Conservation (phyloP, 2,113 vertebrate genomes). For the Nematolebias whitei region DNA sequence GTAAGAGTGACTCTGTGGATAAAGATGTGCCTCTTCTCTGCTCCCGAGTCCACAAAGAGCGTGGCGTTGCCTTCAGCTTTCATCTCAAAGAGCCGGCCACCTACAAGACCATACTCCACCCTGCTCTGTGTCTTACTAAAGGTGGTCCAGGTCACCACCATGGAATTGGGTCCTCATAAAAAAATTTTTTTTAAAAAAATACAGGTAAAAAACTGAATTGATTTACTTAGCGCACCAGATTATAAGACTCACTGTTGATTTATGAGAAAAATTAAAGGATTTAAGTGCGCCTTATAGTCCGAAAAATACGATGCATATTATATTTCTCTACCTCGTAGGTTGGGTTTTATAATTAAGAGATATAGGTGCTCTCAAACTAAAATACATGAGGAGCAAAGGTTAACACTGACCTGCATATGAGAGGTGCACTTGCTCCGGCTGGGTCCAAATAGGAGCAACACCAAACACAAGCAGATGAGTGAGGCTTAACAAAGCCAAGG, state of each 20-base stretch:
- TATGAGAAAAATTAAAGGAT: too few species aligned
- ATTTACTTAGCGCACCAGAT: too few species aligned
- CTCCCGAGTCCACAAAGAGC: constrained; percentile 83
- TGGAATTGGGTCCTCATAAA: constrained; percentile 78
- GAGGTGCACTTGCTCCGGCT: constrained; percentile 82
- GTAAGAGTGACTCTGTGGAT: constrained; percentile 84
- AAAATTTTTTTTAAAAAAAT: too few species aligned
- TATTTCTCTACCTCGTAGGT: too few species aligned
- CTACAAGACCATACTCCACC: constrained; percentile 80
- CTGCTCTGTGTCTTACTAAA: constrained; percentile 74
- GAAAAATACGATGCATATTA: too few species aligned
- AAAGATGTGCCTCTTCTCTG: constrained; percentile 76
- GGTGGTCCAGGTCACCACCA: constrained; percentile 88
- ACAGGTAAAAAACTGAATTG: too few species aligned
- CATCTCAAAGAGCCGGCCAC: constrained; percentile 70
- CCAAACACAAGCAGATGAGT: constrained; percentile 54
- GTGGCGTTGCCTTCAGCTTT: constrained; percentile 66
- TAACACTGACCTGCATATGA: constrained; percentile 76
- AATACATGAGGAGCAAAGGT: not conserved
- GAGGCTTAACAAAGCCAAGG: constrained; percentile 40
- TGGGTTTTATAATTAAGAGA: too few species aligned
- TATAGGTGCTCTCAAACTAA: constrained; percentile 8
- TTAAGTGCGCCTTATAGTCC: too few species aligned
- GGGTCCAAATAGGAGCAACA: constrained; percentile 67
- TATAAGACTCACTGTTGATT: too few species aligned